phyloP scores from a whole-genome alignment of 2,888 invertebrate genomes.

The Phengaris alcon region DNA sequence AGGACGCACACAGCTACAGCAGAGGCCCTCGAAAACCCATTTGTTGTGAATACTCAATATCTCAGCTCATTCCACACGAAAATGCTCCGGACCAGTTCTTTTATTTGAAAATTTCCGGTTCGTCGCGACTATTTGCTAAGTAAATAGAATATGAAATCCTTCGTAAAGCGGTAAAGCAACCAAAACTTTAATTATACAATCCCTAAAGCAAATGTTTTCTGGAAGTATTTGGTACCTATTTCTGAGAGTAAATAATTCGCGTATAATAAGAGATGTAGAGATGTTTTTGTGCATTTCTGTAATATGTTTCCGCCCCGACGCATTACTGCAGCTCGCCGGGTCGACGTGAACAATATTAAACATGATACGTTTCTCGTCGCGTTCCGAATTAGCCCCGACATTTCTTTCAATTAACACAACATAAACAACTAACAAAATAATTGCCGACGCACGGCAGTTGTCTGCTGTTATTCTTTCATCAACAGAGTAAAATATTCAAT shows the following conservation, averaged over 20 bases:
- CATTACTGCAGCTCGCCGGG: background rate
- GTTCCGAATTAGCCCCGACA: background rate
- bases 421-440: background rate
- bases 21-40: background rate
- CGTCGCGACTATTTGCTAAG: background rate
- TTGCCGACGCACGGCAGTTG: background rate
- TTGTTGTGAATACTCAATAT: slow-evolving; percentile 17
- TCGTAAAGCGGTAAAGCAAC: background rate
- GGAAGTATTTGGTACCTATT: background rate
- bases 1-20: background rate
- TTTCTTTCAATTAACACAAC: background rate
- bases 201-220: background rate
- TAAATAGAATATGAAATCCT: background rate
- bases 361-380: background rate
- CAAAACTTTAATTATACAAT: background rate
- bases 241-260: background rate
- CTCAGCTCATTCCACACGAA: slow-evolving; percentile 11
- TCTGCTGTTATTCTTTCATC: background rate
- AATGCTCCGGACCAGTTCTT: background rate
- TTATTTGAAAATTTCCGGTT: background rate
- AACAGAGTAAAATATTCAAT: background rate
- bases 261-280: background rate
- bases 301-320: background rate
- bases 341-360: background rate
- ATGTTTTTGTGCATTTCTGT: background rate